phyloP scores from a whole-genome alignment of 2,888 invertebrate genomes.

The Lithophane socia region DNA sequence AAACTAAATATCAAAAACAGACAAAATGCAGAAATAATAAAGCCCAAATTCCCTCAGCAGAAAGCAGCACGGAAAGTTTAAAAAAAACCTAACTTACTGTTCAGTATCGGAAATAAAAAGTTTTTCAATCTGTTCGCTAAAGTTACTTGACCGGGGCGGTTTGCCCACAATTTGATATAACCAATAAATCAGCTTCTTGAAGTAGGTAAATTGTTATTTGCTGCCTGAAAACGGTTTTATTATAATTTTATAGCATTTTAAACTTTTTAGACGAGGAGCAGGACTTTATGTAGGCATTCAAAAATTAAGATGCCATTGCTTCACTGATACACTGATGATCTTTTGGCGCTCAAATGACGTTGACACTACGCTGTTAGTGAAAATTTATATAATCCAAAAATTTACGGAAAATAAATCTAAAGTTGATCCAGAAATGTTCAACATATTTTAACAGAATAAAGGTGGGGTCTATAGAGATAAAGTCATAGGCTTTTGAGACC shows the following conservation, averaged over 20 bases:
- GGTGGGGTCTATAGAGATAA: not conserved
- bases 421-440: not conserved
- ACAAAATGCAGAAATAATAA: conserved; percentile 38
- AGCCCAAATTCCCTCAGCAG: conserved; percentile 36
- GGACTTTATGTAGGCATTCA: not conserved
- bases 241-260: conserved; percentile 15
- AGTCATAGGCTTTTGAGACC: conserved; percentile 25
- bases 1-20: conserved; percentile 31
- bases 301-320: not conserved
- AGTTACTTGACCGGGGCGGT: conserved; percentile 64
- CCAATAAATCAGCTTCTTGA: conserved; percentile 62
- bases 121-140: conserved; percentile 68
- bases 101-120: conserved; percentile 68
- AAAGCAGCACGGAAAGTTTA: conserved; percentile 30
- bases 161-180: conserved; percentile 60
- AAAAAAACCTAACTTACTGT: conserved; percentile 45
- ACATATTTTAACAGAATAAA: conserved; percentile 19
- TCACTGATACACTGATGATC: not conserved
- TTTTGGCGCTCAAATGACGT: not conserved
- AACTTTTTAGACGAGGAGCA: not conserved
- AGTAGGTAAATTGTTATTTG: conserved; percentile 56
- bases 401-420: conserved; percentile 15
- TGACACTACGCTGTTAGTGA: not conserved
- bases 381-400: not conserved
- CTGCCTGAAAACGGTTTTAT: conserved; percentile 36